phyloP scores from a whole-genome alignment of 1,140 invertebrate genomes.

The Conus ventricosus region DNA sequence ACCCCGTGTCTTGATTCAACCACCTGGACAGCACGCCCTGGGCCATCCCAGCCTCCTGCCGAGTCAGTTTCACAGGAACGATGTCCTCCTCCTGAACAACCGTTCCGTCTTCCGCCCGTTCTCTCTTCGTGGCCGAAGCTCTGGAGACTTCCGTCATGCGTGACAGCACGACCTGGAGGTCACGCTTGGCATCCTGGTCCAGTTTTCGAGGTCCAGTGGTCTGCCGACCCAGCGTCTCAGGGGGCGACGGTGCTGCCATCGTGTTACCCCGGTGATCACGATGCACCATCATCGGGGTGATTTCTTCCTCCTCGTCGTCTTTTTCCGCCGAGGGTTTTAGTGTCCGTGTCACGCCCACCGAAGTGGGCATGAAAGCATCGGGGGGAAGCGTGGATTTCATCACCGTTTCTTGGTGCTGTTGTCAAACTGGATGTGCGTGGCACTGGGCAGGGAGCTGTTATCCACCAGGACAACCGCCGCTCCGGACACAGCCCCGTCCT shows the following conservation, averaged over 20 bases:
- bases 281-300: conserved; percentile 18
- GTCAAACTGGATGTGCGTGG: conserved; percentile 28
- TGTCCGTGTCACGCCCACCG: neutral
- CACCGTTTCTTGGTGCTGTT: neutral
- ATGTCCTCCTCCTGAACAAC: conserved; percentile 29
- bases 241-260: neutral
- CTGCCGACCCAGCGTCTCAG: conserved; percentile 6
- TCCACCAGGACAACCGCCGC: conserved; percentile 6
- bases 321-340: neutral
- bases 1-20: conserved; percentile 8
- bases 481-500: neutral
- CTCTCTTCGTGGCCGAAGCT: neutral
- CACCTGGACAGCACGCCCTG: conserved; percentile 26
- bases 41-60: conserved; percentile 20
- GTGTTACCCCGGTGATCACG: conserved; percentile 17
- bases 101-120: neutral
- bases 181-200: conserved; percentile 21
- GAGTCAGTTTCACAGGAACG: conserved; percentile 21
- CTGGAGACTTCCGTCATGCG: neutral
- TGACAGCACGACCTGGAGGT: conserved; percentile 24
- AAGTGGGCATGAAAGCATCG: neutral
- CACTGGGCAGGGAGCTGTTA: neutral
- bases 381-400: neutral
- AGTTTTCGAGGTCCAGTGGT: neutral
- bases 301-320: conserved; percentile 12